Evolutionary conservation across 2,888 invertebrate species (phyloP).

Genomic region (Rhingia rostrata): DNA sequence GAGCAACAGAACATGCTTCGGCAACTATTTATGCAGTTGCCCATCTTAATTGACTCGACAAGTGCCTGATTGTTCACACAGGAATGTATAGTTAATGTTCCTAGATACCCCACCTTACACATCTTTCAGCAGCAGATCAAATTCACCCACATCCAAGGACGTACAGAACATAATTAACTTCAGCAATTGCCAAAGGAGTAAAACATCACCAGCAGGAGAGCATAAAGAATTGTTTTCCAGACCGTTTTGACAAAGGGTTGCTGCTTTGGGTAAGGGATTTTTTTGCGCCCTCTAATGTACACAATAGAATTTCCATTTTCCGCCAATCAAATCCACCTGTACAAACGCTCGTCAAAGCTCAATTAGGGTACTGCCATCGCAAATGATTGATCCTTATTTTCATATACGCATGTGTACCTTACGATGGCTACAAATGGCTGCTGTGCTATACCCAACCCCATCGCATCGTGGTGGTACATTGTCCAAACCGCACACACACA

Average conservation of each 20-base stretch:
- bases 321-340: conserved; percentile 70
- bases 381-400: conserved; percentile 72
- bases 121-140: no score
- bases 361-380: conserved; percentile 65
- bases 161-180: conserved; percentile 33
- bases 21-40: no score
- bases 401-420: conserved; percentile 60
- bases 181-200: conserved; percentile 15
- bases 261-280: conserved; percentile 33
- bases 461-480: background rate
- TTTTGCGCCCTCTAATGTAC: conserved; percentile 12
- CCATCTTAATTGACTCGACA: no score
- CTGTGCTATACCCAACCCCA: background rate
- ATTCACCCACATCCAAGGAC: no score
- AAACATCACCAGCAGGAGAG: background rate
- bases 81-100: no score
- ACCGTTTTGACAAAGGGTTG: conserved; percentile 26
- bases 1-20: no score
- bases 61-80: no score
- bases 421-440: conserved; percentile 16
- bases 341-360: conserved; percentile 70
- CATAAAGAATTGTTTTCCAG: conserved; percentile 15
- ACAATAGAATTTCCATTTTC: conserved; percentile 64
- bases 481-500: background rate
- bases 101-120: no score